Base-by-base conservation (phyloP, 64 coral and sea anemone species). In the Astreopora myriophthalma region DNA sequence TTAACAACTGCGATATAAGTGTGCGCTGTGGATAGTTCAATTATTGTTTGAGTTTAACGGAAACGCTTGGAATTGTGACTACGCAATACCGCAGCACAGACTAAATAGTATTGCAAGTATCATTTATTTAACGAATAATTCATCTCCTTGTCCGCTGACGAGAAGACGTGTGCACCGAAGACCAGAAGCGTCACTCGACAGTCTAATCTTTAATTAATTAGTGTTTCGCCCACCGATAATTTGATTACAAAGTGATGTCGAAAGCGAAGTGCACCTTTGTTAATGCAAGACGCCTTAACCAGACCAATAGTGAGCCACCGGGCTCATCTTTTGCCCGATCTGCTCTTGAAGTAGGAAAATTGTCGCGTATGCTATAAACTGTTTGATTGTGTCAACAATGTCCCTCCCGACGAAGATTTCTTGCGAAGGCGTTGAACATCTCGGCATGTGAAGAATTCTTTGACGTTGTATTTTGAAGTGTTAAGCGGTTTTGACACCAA, bases 401-500 rank as follows among this genome's bases (percentile, higher is more conserved):
- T 77, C 57, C 57, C 60, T 82, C 52, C 48, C 60, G 52, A n/a
- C 1, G 32, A 37, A 24, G 55, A 27, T 37, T 77, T 77, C 32
- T 82, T 33, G 28, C 19, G 14, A 19, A 82, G 57, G 79, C 57
- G 70, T 73, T 20, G 70, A 73, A 37, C 70, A 73, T 17, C 19
- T 20, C 24, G 79, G 79, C 55, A 82, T 63, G 30, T 31, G 20
- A 82, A 82, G 55, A 82, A 82, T 60, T 11, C 17, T 63, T 64
- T 82, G 57, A 82, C 51, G 52, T 82, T n/a, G 20, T 37, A 34
- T 36, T 63, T 63, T 64, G 11, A 58, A 17, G 79, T 82, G 79
- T 82, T 64, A 82, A 82, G 57, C 37, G 57, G 79, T 82, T 82
- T 82, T 82, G 12, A 82, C 79, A 63, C 8, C 0, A 24, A 63